These are phyloP conservation scores for Ichneumoninae sp. DNA, from an alignment of 2,888 invertebrate genomes.

Conservation along the genomic window DNA sequence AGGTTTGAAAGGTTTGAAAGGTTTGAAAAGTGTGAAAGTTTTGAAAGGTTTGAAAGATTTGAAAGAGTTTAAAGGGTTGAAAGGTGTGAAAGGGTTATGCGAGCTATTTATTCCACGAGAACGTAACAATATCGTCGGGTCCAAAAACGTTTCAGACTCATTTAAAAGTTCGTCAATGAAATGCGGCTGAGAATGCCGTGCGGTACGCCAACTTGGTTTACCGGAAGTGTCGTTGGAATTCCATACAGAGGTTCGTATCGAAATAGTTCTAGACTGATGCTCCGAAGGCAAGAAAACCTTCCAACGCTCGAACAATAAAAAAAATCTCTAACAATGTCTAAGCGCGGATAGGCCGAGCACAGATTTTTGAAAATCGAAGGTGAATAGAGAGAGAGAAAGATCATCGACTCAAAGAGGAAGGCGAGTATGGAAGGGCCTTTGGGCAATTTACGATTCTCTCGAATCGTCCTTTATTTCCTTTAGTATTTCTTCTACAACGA, in stretches of 20 bases:
- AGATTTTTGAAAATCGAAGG: constrained; percentile 14
- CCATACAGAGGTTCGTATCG: not conserved
- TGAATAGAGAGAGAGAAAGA: not conserved
- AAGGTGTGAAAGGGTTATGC: too few relatives aligned
- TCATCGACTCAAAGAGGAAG: not conserved
- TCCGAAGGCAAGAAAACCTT: constrained; percentile 6
- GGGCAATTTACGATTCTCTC: constrained; percentile 60
- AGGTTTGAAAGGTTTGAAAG: too few relatives aligned
- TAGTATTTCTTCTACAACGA: constrained; percentile 38
- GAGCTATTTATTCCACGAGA: too few relatives aligned
- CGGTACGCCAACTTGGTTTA: not conserved
- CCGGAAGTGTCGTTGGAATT: not conserved
- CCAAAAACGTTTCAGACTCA: too few relatives aligned
- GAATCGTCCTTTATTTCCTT: constrained; percentile 52
- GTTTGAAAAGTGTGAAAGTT: too few relatives aligned
- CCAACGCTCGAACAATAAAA: not conserved
- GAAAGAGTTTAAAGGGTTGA: too few relatives aligned
- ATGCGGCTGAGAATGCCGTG: not conserved
- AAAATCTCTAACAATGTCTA: constrained; percentile 22
- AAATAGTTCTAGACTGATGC: not conserved
- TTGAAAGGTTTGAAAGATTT: too few relatives aligned
- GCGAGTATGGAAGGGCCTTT: constrained; percentile 37
- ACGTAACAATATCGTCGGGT: not conserved
- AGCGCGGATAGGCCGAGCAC: not conserved
- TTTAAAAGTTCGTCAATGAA: not conserved